Conservation (phyloP, 2,113 vertebrate genomes). For the Pseudorectes ferrugineus region DNA sequence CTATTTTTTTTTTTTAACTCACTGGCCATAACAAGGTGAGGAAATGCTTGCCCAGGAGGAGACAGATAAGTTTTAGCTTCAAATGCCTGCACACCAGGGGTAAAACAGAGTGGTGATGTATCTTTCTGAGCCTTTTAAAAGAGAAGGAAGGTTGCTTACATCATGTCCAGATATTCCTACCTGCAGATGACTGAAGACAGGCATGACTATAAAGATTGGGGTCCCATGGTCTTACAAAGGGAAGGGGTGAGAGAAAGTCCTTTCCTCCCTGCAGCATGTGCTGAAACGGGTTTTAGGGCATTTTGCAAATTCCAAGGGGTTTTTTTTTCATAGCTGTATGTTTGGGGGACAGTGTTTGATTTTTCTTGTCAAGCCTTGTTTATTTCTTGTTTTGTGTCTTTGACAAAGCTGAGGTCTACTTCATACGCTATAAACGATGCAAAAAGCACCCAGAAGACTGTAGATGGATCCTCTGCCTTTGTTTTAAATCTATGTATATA, state of each 20-base stretch:
- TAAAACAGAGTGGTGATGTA: neutral
- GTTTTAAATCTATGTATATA: constrained; percentile 11
- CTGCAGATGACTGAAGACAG: neutral
- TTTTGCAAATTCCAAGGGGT: neutral
- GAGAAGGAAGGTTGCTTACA: neutral
- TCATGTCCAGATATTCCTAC: neutral
- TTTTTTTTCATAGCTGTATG: neutral
- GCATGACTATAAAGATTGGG: neutral
- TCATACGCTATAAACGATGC: neutral
- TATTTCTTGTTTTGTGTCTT: neutral
- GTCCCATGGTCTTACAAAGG: neutral
- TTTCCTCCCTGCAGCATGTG: neutral
- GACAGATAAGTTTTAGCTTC: neutral
- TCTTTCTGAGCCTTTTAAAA: neutral
- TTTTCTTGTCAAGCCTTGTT: neutral
- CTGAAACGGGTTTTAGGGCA: neutral
- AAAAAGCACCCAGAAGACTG: neutral
- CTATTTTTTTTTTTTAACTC: neutral
- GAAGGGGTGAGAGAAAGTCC: neutral
- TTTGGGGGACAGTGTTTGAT: neutral
- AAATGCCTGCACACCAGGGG: neutral
- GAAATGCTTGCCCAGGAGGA: neutral
- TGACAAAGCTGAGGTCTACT: neutral
- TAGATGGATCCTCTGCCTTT: neutral
- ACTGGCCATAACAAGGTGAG: neutral